phyloP scores from a whole-genome alignment of 2,797 vertebrate species.

The Enteromius anoplus region DNA sequence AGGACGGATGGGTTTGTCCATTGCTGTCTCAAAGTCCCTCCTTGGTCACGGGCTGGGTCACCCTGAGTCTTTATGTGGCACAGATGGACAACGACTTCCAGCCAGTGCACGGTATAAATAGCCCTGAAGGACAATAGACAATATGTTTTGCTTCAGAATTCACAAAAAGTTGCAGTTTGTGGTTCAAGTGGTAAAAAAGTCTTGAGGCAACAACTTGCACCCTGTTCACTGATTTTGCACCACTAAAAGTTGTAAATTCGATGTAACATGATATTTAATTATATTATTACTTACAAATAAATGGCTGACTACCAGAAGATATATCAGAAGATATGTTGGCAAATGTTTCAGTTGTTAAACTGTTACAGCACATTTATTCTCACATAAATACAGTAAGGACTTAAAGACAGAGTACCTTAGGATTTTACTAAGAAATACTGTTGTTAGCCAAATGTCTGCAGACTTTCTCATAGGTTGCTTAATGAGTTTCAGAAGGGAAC shows the following conservation, averaged over 20 bases:
- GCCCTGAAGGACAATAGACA: slow-evolving; percentile 13
- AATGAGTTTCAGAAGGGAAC: slow-evolving; percentile 55
- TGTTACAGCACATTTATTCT: slow-evolving; percentile 24
- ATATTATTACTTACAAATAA: slow-evolving; percentile 46
- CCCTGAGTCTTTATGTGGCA: slow-evolving; percentile 63
- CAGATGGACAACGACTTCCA: slow-evolving; percentile 23
- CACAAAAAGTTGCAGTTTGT: background rate
- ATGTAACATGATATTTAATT: slow-evolving; percentile 10
- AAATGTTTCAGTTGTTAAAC: slow-evolving; percentile 39
- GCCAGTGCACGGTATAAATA: slow-evolving; percentile 44
- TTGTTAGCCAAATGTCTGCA: slow-evolving; percentile 1
- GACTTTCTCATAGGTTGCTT: background rate
- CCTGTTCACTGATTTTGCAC: slow-evolving; percentile 48
- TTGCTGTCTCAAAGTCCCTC: slow-evolving; percentile 62
- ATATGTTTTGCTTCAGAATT: slow-evolving; percentile 15
- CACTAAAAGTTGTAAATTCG: background rate
- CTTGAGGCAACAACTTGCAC: slow-evolving; percentile 33
- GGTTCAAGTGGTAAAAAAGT: slow-evolving; percentile 17
- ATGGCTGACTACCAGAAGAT: slow-evolving; percentile 29
- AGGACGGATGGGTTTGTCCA: slow-evolving; percentile 78
- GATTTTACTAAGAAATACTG: background rate
- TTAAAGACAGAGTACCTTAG: slow-evolving; percentile 32
- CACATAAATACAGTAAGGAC: slow-evolving; percentile 37
- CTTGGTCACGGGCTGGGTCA: slow-evolving; percentile 44
- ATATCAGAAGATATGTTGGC: slow-evolving; percentile 44